phyloP scores from a whole-genome alignment of 2,888 invertebrate genomes.

The Agonopterix alstromeriana region DNA sequence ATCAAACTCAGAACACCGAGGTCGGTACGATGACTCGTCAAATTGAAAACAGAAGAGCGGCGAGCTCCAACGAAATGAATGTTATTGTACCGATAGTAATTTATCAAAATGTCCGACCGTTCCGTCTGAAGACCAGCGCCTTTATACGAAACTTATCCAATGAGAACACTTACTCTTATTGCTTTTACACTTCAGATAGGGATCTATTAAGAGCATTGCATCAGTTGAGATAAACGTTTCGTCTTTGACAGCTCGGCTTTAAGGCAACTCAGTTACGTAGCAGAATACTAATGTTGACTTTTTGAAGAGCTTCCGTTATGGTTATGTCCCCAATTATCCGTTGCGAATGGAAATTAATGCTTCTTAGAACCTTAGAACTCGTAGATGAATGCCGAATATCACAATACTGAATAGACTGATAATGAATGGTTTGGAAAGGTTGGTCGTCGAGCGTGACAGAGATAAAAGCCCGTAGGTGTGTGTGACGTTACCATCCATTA shows the following conservation, averaged over 20 bases:
- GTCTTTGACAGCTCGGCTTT: slow-evolving; percentile 35
- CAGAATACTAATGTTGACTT: slow-evolving; percentile 41
- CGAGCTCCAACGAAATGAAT: slow-evolving; percentile 41
- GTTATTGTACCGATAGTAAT: slow-evolving; percentile 62
- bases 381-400: slow-evolving; percentile 9
- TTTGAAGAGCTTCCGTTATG: slow-evolving; percentile 18
- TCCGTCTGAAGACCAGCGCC: slow-evolving; percentile 19
- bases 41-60: slow-evolving; percentile 50
- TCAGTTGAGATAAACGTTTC: slow-evolving; percentile 38
- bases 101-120: slow-evolving; percentile 60
- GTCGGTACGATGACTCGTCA: slow-evolving; percentile 48
- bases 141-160: slow-evolving; percentile 37
- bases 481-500: slow-evolving; percentile 40
- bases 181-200: slow-evolving; percentile 42
- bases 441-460: slow-evolving; percentile 51
- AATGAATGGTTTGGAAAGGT: slow-evolving; percentile 30
- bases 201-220: slow-evolving; percentile 41
- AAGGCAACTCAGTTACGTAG: slow-evolving; percentile 14
- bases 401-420: slow-evolving; percentile 16
- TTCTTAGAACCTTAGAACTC: slow-evolving; percentile 1
- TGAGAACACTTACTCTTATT: slow-evolving; percentile 39
- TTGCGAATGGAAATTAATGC: slow-evolving; percentile 27
- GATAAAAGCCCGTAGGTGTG: slow-evolving; percentile 44
- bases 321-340: slow-evolving; percentile 21
- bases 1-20: slow-evolving; percentile 27